Evolutionary conservation across 2,888 invertebrate species (phyloP).

Genomic region (Sceliomorpha sp.): DNA sequence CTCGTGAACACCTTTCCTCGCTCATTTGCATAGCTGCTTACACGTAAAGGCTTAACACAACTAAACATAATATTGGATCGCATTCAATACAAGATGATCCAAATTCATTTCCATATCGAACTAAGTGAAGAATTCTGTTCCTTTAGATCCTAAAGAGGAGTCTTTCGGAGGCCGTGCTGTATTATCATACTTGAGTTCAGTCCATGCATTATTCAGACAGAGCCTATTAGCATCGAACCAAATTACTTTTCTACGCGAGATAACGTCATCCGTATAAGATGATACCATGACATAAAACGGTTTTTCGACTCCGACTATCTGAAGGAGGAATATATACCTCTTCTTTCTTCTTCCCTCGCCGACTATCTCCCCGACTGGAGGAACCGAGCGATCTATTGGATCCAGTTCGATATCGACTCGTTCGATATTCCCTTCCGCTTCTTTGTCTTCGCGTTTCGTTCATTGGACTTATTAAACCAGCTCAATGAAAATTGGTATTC

Average conservation of each 20-base stretch:
- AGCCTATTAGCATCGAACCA: slow-evolving; percentile 73
- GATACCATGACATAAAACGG: slow-evolving; percentile 53
- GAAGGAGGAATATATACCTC: slow-evolving; percentile 18
- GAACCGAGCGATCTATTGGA: slow-evolving; percentile 25
- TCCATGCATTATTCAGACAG: slow-evolving; percentile 58
- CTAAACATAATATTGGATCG: slow-evolving; percentile 35
- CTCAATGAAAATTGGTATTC: slow-evolving; percentile 25
- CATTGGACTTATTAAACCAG: slow-evolving; percentile 3
- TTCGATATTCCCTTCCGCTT: slow-evolving; percentile 29
- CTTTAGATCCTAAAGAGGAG: slow-evolving; percentile 60
- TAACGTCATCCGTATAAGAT: slow-evolving; percentile 69
- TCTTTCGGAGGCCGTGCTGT: slow-evolving; percentile 59
- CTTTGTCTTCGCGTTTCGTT: slow-evolving; percentile 25
- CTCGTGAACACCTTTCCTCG: background rate
- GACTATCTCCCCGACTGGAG: slow-evolving; percentile 12
- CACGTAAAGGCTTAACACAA: slow-evolving; percentile 37
- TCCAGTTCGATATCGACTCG: slow-evolving; percentile 43
- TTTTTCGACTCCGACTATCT: slow-evolving; percentile 31
- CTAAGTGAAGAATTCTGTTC: slow-evolving; percentile 73
- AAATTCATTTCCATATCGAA: slow-evolving; percentile 69
- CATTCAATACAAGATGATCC: slow-evolving; percentile 59
- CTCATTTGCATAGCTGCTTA: slow-evolving; percentile 37
- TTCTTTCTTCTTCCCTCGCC: background rate
- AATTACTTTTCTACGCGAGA: slow-evolving; percentile 71
- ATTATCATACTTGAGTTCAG: slow-evolving; percentile 55